Conservation (phyloP, 2,888 invertebrate genomes). For the Chorisops tibialis region DNA sequence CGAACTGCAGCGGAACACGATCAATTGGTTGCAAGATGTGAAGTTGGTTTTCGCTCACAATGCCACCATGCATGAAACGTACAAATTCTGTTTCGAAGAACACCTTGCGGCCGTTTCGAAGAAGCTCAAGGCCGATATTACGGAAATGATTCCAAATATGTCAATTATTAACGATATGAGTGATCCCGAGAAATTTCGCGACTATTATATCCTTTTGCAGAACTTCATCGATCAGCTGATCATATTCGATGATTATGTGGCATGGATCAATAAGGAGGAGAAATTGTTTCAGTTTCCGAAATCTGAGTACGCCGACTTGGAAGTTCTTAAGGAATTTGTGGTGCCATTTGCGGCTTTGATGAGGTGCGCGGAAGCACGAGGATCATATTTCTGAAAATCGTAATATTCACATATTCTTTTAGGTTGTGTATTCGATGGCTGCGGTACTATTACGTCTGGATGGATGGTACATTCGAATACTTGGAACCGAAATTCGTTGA, state of each 20-base stretch:
- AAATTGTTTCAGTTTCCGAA: conserved; percentile 75
- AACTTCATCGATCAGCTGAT: conserved; percentile 71
- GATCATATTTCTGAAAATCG: too few relatives aligned
- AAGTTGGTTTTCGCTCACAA: conserved; percentile 78
- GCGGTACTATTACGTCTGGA: conserved; percentile 80
- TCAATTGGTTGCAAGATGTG: conserved; percentile 79
- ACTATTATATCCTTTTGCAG: conserved; percentile 75
- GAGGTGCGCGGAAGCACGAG: conserved; percentile 54
- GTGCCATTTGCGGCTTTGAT: conserved; percentile 69
- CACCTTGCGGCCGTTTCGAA: conserved; percentile 65
- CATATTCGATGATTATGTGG: conserved; percentile 70
- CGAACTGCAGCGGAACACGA: conserved; percentile 72
- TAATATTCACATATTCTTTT: not conserved
- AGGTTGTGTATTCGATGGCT: conserved; percentile 68
- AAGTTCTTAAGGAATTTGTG: conserved; percentile 70
- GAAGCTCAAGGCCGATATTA: conserved; percentile 67
- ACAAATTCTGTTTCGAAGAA: conserved; percentile 83
- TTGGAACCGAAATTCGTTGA: conserved; percentile 76
- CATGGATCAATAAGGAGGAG: conserved; percentile 90
- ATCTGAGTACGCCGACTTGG: conserved; percentile 72
- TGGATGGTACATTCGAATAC: conserved; percentile 89
- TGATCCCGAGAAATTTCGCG: conserved; percentile 69
- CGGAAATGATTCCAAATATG: conserved; percentile 70
- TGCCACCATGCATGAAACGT: conserved; percentile 73
- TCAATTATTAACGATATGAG: conserved; percentile 81